These are phyloP conservation scores for Megaleporinus macrocephalus DNA, from an alignment of 2,113 vertebrate species.

Conservation along the genomic window DNA sequence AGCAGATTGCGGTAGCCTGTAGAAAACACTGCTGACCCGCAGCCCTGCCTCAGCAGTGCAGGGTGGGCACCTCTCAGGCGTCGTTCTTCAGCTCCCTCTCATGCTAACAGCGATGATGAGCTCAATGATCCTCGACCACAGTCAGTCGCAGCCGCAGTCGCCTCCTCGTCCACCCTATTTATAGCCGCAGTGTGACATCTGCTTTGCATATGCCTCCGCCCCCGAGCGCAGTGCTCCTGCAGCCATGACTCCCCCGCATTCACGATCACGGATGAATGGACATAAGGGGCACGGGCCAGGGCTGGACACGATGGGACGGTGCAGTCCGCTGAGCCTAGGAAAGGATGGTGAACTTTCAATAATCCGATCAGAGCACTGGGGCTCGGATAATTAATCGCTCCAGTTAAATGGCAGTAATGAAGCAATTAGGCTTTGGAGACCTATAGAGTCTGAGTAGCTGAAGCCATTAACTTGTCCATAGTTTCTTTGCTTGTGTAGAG, in stretches of 20 bases:
- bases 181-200: slow-evolving; percentile 37
- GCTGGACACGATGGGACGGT: neutral
- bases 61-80: neutral
- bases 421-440: slow-evolving; percentile 20
- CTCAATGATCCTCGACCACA: slow-evolving; percentile 34
- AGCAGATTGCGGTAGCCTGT: neutral
- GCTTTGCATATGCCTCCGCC: slow-evolving; percentile 3
- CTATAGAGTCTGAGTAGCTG: neutral
- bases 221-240: neutral
- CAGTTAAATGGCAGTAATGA: slow-evolving; percentile 21
- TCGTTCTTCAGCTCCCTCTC: neutral
- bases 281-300: neutral
- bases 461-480: neutral
- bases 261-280: neutral
- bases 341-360: neutral
- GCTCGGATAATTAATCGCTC: slow-evolving; percentile 8
- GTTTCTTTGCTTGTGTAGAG: neutral
- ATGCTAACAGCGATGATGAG: slow-evolving; percentile 30
- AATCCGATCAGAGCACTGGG: too few species aligned
- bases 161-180: slow-evolving; percentile 18
- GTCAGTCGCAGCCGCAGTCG: neutral
- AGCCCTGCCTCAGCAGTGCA: slow-evolving; percentile 10
- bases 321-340: neutral
- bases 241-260: neutral
- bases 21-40: slow-evolving; percentile 33